Evolutionary conservation across 2,797 vertebrate species (phyloP).

Genomic region (Knipowitschia caucasica): DNA sequence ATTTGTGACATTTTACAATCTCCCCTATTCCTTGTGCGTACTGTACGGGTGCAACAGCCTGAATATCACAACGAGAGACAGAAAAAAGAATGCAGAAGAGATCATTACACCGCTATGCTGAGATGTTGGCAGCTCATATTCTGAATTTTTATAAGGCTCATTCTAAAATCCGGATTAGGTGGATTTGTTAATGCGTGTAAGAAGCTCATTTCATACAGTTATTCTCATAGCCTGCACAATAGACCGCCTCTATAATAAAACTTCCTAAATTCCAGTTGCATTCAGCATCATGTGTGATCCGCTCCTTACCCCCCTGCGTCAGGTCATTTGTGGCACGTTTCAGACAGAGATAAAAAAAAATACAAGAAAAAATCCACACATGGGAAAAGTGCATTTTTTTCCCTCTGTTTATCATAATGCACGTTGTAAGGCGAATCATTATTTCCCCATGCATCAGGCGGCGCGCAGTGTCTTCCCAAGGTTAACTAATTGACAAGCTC

Average conservation of each 20-base stretch:
- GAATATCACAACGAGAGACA: conserved; percentile 32
- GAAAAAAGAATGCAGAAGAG: conserved; percentile 25
- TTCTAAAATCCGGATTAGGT: conserved; percentile 72
- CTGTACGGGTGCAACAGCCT: conserved; percentile 75
- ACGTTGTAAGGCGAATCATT: conserved; percentile 38
- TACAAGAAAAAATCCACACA: no score
- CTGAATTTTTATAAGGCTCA: conserved; percentile 58
- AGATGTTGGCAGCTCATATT: conserved; percentile 65
- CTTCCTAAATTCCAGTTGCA: conserved; percentile 55
- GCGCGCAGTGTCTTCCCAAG: conserved; percentile 67
- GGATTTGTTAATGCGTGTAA: conserved; percentile 72
- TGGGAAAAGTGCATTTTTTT: conserved; percentile 25
- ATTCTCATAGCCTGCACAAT: conserved; percentile 66
- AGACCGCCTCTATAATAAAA: conserved; percentile 52
- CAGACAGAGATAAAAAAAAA: conserved; percentile 10
- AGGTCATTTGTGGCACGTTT: conserved; percentile 25
- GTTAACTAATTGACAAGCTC: conserved; percentile 80
- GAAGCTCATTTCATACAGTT: conserved; percentile 73
- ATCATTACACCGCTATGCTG: conserved; percentile 60
- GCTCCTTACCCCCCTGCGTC: conserved; percentile 27
- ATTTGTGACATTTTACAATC: conserved; percentile 21
- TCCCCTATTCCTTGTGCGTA: conserved; percentile 16
- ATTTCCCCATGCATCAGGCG: conserved; percentile 48
- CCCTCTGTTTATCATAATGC: conserved; percentile 29
- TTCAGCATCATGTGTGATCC: conserved; percentile 38